These are phyloP conservation scores for Crocidura indochinensis DNA, from an alignment of 2,797 vertebrate genomes.

Conservation along the genomic window DNA sequence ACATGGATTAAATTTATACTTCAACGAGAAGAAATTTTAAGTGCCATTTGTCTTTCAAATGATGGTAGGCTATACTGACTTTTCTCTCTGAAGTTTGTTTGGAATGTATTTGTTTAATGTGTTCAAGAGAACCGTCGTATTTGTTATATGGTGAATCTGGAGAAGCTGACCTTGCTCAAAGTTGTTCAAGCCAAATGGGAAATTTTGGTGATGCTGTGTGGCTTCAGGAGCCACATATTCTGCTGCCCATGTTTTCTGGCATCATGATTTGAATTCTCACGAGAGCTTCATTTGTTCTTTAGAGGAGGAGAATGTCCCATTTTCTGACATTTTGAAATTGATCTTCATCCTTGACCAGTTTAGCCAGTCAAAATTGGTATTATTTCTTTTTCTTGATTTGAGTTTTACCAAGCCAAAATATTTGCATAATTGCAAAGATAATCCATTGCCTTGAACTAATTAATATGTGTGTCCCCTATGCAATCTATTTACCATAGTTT, in stretches of 20 bases:
- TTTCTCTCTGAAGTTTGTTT: slow-evolving; percentile 47
- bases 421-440: slow-evolving; percentile 37
- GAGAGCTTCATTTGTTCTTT: not conserved
- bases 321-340: slow-evolving; percentile 26
- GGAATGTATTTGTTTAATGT: slow-evolving; percentile 8
- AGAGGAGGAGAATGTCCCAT: not conserved
- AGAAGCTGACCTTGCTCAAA: not conserved
- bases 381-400: slow-evolving; percentile 13
- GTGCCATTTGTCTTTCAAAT: slow-evolving; percentile 24
- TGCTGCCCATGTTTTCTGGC: not conserved
- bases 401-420: slow-evolving; percentile 53
- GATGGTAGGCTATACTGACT: not conserved
- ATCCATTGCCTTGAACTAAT: slow-evolving; percentile 38
- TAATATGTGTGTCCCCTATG: not conserved
- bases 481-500: not conserved
- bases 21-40: slow-evolving; percentile 32
- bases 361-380: no score
- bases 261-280: not conserved
- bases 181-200: not conserved
- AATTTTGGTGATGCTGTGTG: not conserved
- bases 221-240: not conserved
- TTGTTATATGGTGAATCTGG: not conserved
- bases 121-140: slow-evolving; percentile 27
- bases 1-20: slow-evolving; percentile 34
- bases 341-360: not conserved